Base-by-base conservation (phyloP, 1,140 invertebrate genomes). In the Ridgeia piscesae region DNA sequence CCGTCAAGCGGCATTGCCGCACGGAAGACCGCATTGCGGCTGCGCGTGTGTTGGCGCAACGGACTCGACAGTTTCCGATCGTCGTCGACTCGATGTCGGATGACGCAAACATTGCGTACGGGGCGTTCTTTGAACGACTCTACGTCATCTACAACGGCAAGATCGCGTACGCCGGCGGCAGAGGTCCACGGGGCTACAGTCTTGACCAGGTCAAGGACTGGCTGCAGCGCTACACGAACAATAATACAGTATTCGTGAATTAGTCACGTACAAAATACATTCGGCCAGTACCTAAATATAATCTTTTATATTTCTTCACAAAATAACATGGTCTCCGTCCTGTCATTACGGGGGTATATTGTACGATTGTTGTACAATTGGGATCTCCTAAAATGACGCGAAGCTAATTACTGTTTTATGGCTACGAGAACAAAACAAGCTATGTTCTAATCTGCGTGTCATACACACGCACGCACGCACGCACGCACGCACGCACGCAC, bases 21-120 rank as follows among this genome's bases (percentile, higher is more conserved):
- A 33, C 94, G 6, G 92, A 94, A 35, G 94, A 95, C 2, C 93
- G 94, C 11, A n/a, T 94, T 31, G 50, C 91, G 6, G 95, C 94
- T 0, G 95, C 95, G 1, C 90, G 48, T 34, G 91, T 92, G 27
- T 58, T 95, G 58, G 31, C 77, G 34, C 50, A 92, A 31, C 48
- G 88, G 27, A 34, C 33, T n/a, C 34, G 35, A 0, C 91, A 77
- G n/a, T 93, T 93, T 89, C 93, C 93, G 4, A 91, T 95, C 8
- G 91, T 94, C 8, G 93, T 94, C 35, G 94, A 95, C 91, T 89
- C 92, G 33, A 93, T 95, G 91, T 88, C 92, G 2, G 93, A 94
- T 91, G 92, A 92, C 1, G 92, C 93, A 6, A 94, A 93, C 89
- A 77, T 35, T 34, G 42, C 92, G n/a, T 95, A 94, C 91, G 94